Evolutionary conservation across 2,113 vertebrate genomes (phyloP).

Genomic region (Lagopus leucura): DNA sequence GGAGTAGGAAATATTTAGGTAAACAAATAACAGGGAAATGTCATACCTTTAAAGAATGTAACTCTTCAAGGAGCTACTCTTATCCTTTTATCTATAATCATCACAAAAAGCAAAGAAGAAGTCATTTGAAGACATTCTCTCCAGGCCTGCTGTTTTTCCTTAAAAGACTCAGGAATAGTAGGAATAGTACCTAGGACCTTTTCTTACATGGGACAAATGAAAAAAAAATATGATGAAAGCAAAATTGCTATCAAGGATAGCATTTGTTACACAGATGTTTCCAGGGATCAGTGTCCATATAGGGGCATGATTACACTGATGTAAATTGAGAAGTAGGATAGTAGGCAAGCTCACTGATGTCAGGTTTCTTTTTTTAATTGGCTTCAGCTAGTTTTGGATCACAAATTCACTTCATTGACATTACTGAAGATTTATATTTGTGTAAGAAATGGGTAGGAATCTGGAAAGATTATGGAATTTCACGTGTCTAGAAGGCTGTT

Average conservation of each 20-base stretch:
- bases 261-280: background rate
- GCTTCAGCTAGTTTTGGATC: background rate
- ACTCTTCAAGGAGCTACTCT: background rate
- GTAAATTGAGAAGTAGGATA: background rate
- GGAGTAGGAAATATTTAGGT: constrained; percentile 41
- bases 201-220: background rate
- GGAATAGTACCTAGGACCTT: background rate
- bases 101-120: background rate
- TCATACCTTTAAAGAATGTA: background rate
- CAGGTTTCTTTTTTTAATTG: background rate
- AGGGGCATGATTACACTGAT: background rate
- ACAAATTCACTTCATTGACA: background rate
- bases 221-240: constrained; percentile 22
- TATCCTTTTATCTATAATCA: constrained; percentile 38
- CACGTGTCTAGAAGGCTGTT: background rate
- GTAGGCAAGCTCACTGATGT: background rate
- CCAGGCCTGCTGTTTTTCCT: background rate
- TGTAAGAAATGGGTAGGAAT: background rate
- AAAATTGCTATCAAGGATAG: background rate
- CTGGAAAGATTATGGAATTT: background rate
- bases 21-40: constrained; percentile 9
- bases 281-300: background rate
- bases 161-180: background rate
- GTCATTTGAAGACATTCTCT: background rate
- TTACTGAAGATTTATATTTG: background rate